Base-by-base conservation (phyloP, 1,140 invertebrate genomes). In the Vanessa atalanta region DNA sequence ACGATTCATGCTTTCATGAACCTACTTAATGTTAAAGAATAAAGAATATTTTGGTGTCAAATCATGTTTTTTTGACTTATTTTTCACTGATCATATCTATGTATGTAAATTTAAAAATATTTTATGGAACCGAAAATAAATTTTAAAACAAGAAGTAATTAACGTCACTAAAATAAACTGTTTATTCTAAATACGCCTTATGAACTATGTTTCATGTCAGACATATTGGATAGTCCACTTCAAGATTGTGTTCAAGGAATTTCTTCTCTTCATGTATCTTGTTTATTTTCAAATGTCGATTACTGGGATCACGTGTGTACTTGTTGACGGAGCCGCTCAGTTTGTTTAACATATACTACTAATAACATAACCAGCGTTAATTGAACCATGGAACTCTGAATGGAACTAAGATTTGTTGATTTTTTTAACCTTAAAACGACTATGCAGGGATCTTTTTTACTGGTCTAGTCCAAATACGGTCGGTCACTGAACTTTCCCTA, bases 251-350 rank as follows among this genome's bases (percentile, higher is more conserved):
- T 89, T 88, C 87, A 87, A 78, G 85, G 82, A 85, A 87, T 83
- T 75, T 83, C 73, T 83, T 82, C 72, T 82, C 69, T 83, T 83
- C 77, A 79, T 76, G 76, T 70, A 72, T 63, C 70, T 79, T 88
- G 89, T 91, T 91, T 91, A 90, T 90, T 91, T 90, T 90, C 78
- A 77, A 80, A 83, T 89, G 88, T 91, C 88, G 81, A 85, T 81
- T 84, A 80, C 81, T 81, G 72, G 78, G 79, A 86, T 86, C 86
- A 86, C 83, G 87, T 85, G 80, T 78, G 70, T 74, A 79, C 71
- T 76, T 80, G 85, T 83, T 86, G 87, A 90, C 67, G 79, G 88
- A 88, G 72, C 60, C 57, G 74, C 81, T 91, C 88, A 88, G 80
- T 83, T 83, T 88, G 85, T 90, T 90, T 86, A 89, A 73, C 60